Conservation (phyloP, 2,888 invertebrate genomes). For the Dasysyrphus tricinctus region DNA sequence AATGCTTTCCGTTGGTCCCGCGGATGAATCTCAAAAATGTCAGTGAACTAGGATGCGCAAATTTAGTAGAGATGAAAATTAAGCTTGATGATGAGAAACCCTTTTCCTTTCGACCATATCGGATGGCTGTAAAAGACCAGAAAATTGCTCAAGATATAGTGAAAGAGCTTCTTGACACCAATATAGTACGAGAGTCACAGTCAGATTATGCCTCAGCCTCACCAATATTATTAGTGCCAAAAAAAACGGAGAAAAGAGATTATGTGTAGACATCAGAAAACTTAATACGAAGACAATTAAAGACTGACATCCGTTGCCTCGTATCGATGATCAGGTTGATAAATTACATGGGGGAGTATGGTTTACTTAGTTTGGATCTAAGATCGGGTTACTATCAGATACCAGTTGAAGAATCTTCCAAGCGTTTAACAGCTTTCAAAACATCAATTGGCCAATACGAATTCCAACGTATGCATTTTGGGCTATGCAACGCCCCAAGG, state of each 20-base stretch:
- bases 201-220: slow-evolving; percentile 16
- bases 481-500: too few species aligned
- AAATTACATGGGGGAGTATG: too few species aligned
- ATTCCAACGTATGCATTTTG: too few species aligned
- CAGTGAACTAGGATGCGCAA: not conserved
- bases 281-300: too few species aligned
- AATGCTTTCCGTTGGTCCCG: not conserved
- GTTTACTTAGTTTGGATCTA: too few species aligned
- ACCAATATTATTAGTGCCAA: slow-evolving; percentile 16
- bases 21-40: not conserved
- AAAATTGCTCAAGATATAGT: not conserved
- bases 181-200: not conserved
- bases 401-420: too few species aligned
- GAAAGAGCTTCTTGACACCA: not conserved
- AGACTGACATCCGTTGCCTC: too few species aligned
- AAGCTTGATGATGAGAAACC: not conserved
- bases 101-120: slow-evolving; percentile 3
- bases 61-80: not conserved
- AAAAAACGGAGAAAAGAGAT: not conserved
- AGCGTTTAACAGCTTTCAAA: too few species aligned
- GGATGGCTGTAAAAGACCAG: slow-evolving; percentile 10
- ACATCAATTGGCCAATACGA: too few species aligned
- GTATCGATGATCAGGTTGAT: too few species aligned
- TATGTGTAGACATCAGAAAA: too few species aligned
- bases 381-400: too few species aligned